Evolutionary conservation across 2,797 vertebrate genomes (phyloP), one percentile per base, ranked within the genome.

Genomic region (Dallia pectoralis): DNA sequence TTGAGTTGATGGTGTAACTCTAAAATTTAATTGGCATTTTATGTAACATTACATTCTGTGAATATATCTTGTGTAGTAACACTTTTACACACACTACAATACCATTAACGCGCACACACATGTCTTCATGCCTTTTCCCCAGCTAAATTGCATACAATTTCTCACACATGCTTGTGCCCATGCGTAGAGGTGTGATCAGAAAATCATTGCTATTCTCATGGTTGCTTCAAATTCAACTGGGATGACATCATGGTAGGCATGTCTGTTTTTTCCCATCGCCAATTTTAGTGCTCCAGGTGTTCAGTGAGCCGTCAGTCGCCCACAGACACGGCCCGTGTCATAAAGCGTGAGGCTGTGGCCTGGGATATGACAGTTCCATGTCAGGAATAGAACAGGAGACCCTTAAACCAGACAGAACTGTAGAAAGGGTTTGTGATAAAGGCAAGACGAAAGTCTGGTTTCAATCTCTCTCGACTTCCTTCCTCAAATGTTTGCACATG

Each of bases 251-350:
- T 48, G 9, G 48, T 40, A n/a, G n/a, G 44, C 44, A 18, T 47
- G 33, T 32, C 9, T 32, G 0, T 51, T 25, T 14, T 19, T 19
- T 47, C 53, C 40, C 29, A 49, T 16, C 47, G 7, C 27, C 18
- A 40, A 40, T 9, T 40, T 40, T 9, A 40, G 36, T 30, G n/a
- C 66, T 68, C 73, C 73, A 79, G 72, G 53, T 78, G 72, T 74
- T 71, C 22, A 8, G 33, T 18, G 30, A 15, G 64, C 64, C 72
- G 40, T 67, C 69, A 59, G 30, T 3, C 29, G 18, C 14, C 48
- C 70, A 73, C 61, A 61, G 77, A 72, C 36, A 27, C 59, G 70
- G 74, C 68, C 78, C 68, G 36, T 15, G 30, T 25, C 47, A 48
- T 62, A 36, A 27, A 25, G 66, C 44, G 25, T 44, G 11, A 29